Percentiles rank a stretch among this genome's conserved stretches.
These are phyloP conservation scores for Allophyes oxyacanthae DNA, from an alignment of 2,888 invertebrate genomes.

Conservation along the genomic window DNA sequence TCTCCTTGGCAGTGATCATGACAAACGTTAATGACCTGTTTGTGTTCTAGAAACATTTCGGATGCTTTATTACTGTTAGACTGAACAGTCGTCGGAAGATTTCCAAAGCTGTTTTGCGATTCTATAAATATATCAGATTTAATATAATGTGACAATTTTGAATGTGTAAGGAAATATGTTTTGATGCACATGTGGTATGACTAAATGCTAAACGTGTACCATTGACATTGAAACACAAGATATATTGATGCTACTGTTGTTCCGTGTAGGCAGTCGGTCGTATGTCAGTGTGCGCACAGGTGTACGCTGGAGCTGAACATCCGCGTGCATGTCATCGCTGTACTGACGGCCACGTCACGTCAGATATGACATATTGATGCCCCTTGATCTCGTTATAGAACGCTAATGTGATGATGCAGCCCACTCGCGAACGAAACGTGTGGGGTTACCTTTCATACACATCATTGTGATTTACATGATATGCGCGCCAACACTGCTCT, in stretches of 20 bases:
- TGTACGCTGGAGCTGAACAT: slow-evolving; percentile 59
- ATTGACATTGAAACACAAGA: slow-evolving; percentile 71
- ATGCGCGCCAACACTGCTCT: slow-evolving; percentile 39
- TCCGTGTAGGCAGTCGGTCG: slow-evolving; percentile 59
- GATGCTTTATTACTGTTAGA: slow-evolving; percentile 59
- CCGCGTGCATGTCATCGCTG: slow-evolving; percentile 57
- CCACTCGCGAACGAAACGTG: slow-evolving; percentile 33
- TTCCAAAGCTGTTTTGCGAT: slow-evolving; percentile 51
- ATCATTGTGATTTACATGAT: slow-evolving; percentile 50
- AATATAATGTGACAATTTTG: slow-evolving; percentile 25
- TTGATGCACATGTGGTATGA: slow-evolving; percentile 33
- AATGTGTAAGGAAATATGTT: slow-evolving; percentile 34
- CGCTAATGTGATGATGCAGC: slow-evolving; percentile 48
- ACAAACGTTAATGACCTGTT: slow-evolving; percentile 80
- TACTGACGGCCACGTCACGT: slow-evolving; percentile 33
- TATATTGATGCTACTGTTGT: slow-evolving; percentile 66
- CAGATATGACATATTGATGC: slow-evolving; percentile 60
- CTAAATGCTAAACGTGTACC: slow-evolving; percentile 53
- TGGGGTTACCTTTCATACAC: slow-evolving; percentile 36
- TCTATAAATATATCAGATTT: slow-evolving; percentile 31
- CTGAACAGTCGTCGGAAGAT: slow-evolving; percentile 40
- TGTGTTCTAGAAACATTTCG: slow-evolving; percentile 71
- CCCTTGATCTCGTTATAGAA: slow-evolving; percentile 59
- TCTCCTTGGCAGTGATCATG: slow-evolving; percentile 82
- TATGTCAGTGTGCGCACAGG: slow-evolving; percentile 65